A percentile compares a stretch with the other conserved stretches of the same genome.
phyloP scores from a whole-genome alignment of 1,140 invertebrate species.

The Megathymus violae region DNA sequence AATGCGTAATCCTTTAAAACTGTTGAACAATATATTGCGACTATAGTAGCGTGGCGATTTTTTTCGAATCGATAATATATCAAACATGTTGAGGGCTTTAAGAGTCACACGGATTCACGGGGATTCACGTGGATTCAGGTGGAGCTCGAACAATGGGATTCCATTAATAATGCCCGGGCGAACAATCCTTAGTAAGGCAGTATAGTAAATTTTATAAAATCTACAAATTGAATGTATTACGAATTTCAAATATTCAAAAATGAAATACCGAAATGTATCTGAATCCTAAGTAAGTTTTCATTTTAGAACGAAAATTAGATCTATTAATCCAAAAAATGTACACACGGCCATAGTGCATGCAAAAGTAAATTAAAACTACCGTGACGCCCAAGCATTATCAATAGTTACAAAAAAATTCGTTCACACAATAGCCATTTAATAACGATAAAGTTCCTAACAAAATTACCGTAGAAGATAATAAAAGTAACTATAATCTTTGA shows the following conservation, averaged over 20 bases:
- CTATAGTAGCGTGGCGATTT: slow-evolving; percentile 49
- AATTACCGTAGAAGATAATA: slow-evolving; percentile 10
- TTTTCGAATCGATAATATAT: slow-evolving; percentile 64
- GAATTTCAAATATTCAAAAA: slow-evolving; percentile 23
- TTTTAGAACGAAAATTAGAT: slow-evolving; percentile 6
- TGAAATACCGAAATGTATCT: slow-evolving; percentile 9
- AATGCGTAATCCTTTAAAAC: slow-evolving; percentile 60
- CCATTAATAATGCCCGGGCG: slow-evolving; percentile 25
- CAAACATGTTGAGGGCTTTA: slow-evolving; percentile 35
- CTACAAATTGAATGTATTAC: slow-evolving; percentile 14
- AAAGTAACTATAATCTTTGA: slow-evolving; percentile 4
- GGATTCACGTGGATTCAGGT: slow-evolving; percentile 3
- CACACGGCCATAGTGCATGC: background rate
- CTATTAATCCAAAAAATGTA: slow-evolving; percentile 2
- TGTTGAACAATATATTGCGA: slow-evolving; percentile 48
- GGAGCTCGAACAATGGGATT: slow-evolving; percentile 28
- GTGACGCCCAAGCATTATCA: slow-evolving; percentile 12
- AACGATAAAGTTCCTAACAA: slow-evolving; percentile 7
- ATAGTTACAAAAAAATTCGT: slow-evolving; percentile 13
- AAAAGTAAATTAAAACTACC: slow-evolving; percentile 4
- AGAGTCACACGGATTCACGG: no score
- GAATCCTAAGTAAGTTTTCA: slow-evolving; percentile 12
- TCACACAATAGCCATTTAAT: slow-evolving; percentile 24
- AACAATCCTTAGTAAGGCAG: background rate
- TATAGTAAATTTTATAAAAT: slow-evolving; percentile 10